Base-by-base conservation (phyloP, 2,113 vertebrate genomes). In the Myxocyprinus asiaticus region DNA sequence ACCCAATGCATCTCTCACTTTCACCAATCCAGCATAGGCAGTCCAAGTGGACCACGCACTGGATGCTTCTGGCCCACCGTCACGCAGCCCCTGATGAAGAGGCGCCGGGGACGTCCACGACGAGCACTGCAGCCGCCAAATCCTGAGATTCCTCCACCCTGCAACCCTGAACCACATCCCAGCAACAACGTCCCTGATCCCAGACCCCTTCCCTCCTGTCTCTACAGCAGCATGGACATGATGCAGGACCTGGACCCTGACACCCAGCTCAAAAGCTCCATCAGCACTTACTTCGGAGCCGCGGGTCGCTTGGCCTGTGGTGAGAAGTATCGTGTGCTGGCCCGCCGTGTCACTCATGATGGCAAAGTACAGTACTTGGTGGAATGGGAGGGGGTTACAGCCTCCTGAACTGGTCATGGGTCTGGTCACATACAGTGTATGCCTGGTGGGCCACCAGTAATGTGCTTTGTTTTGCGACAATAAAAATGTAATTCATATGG, bases 331-430 rank as follows among this genome's bases (percentile, higher is more conserved):
- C 94, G 96, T 74, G 94, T 99, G 51, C 88, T 99, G 88, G 97
- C 97, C 88, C 94, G 97, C 67, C 93, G 97, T 68, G 95, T 98
- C 89, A 98, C 97, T 0, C 92, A 98, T 53, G 97, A 98, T 44
- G 97, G 97, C 65, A 98, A 98, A 90, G 97, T 99, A 91, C 95
- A 99, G 96, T 99, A 98, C 87, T 94, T 99, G 86, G 96, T 99
- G 89, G 96, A 99, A 84, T 99, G 97, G 97, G 97, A 98, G 92
- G 97, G 97, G 86, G 96, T 98, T 81, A 98, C 97, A 82, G 97
- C 97, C 56, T 99, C 97, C 74, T 99, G 96, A 95, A 90, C 90
- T 77, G 33, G 3, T 6, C 47, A 70, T 2, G 0, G 15, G 58
- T 63, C 44, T 63, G 15, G 9, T 48, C 14, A 2, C 10, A 58